These are phyloP conservation scores for Isurus oxyrinchus DNA, from an alignment of 2,113 vertebrate species.

Conservation along the genomic window DNA sequence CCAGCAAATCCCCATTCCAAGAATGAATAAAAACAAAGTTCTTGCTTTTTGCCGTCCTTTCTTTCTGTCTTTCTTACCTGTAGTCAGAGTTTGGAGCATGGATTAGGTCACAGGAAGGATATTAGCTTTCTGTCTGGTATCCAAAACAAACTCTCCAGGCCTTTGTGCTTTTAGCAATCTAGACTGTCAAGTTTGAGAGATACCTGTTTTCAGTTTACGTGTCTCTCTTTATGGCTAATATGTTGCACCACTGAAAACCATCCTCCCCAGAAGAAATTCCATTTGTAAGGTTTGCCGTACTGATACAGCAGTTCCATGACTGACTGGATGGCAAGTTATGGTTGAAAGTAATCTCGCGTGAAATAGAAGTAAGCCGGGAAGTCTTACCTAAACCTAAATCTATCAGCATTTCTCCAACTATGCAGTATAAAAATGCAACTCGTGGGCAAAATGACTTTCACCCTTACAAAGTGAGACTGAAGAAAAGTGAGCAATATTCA, in stretches of 20 bases:
- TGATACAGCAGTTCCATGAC: background rate
- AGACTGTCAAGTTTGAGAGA: background rate
- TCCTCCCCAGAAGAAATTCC: background rate
- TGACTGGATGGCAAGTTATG: background rate
- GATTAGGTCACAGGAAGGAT: background rate
- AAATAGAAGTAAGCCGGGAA: background rate
- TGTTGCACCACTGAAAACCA: background rate
- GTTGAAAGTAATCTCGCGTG: background rate
- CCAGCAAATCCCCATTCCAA: too few species aligned
- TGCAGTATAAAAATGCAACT: background rate
- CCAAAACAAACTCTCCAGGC: background rate
- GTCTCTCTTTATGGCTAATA: background rate
- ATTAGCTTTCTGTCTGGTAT: background rate
- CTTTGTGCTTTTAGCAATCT: background rate
- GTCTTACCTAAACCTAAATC: background rate
- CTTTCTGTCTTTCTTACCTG: background rate
- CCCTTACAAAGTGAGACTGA: background rate
- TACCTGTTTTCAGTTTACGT: background rate
- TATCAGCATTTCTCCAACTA: background rate
- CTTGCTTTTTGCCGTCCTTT: background rate
- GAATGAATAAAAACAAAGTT: background rate
- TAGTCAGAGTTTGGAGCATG: background rate
- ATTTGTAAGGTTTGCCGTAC: background rate
- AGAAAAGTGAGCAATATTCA: background rate
- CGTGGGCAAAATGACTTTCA: background rate